phyloP scores from a whole-genome alignment of 2,113 vertebrate genomes.

The Menidia beryllina region DNA sequence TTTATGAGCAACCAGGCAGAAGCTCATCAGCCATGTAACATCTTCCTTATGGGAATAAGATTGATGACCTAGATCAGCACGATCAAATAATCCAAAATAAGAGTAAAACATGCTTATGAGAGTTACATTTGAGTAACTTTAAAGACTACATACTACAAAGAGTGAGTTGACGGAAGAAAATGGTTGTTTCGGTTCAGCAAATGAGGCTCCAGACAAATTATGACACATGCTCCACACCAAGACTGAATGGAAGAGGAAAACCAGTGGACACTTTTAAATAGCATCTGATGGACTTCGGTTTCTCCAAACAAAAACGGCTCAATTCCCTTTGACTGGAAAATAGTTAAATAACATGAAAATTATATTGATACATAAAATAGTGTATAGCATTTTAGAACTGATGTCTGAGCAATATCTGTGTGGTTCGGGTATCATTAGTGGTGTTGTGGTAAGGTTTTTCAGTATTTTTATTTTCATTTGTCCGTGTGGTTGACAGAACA shows the following conservation, averaged over 20 bases:
- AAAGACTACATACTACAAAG: too few species aligned
- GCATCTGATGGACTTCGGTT: not conserved
- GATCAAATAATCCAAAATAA: conserved; percentile 25
- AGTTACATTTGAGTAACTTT: conserved; percentile 41
- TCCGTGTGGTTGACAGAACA: not conserved
- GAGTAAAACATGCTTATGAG: conserved; percentile 28
- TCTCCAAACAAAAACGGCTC: too few species aligned
- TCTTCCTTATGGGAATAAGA: conserved; percentile 26
- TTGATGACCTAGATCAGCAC: conserved; percentile 41
- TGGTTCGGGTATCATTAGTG: not conserved
- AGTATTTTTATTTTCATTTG: not conserved
- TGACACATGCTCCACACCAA: conserved; percentile 6
- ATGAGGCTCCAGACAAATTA: conserved; percentile 33
- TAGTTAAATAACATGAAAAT: too few species aligned
- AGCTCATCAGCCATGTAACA: conserved; percentile 17
- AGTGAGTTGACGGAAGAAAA: not conserved
- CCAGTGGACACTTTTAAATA: not conserved
- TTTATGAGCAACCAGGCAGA: conserved; percentile 20
- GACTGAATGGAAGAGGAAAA: conserved; percentile 14
- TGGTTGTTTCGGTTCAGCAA: not conserved
- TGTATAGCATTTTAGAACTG: too few species aligned
- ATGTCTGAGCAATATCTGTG: not conserved
- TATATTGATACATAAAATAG: too few species aligned
- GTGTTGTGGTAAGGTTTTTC: not conserved
- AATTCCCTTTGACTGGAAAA: not conserved